These are phyloP conservation scores for Gallinago stenura DNA, from an alignment of 2,797 vertebrate species.

Conservation along the genomic window DNA sequence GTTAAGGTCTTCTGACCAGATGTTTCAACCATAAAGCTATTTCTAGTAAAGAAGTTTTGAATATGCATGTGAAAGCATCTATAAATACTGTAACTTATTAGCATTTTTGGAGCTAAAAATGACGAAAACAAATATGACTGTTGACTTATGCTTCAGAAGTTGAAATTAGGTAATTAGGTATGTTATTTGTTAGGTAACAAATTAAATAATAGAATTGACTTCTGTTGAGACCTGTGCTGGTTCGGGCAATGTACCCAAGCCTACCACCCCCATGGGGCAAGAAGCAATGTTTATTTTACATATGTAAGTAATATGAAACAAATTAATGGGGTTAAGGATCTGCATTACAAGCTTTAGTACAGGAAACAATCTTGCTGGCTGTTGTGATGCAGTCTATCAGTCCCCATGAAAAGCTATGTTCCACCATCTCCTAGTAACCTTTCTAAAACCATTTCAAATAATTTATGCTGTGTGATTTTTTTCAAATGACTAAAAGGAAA, in stretches of 20 bases:
- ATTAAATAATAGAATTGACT: background rate
- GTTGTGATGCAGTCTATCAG: background rate
- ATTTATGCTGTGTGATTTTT: background rate
- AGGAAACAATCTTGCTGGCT: background rate
- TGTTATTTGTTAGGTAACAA: background rate
- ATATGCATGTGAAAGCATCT: constrained; percentile 7
- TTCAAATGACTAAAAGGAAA: background rate
- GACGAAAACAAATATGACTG: background rate
- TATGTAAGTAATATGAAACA: background rate
- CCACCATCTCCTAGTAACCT: background rate
- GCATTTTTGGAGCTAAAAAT: constrained; percentile 32
- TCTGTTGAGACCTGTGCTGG: background rate
- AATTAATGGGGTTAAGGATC: background rate
- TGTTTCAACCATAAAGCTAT: constrained; percentile 21
- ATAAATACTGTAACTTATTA: constrained; percentile 7
- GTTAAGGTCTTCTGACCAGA: background rate
- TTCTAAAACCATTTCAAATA: background rate
- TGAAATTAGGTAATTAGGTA: background rate
- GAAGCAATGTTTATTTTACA: background rate
- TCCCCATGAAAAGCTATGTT: background rate
- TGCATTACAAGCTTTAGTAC: background rate
- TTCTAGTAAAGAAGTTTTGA: constrained; percentile 16
- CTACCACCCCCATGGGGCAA: background rate
- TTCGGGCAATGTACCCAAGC: background rate
- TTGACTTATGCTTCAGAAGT: background rate